Percentiles rank a stretch among this genome's conserved stretches.
Evolutionary conservation across 1,140 invertebrate species (phyloP).

Genomic region (Dinoponera quadriceps): DNA sequence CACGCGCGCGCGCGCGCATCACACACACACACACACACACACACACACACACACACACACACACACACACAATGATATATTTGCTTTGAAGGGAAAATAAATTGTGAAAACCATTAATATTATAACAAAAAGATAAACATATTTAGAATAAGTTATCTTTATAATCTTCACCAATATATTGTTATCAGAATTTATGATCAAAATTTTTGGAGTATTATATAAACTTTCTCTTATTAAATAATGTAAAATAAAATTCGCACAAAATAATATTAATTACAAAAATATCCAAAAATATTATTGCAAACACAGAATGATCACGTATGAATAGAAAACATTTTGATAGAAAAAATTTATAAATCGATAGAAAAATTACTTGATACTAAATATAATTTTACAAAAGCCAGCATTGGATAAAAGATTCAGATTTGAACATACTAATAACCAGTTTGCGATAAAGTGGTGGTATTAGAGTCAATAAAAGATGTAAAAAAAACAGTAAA

Average conservation of each 20-base stretch:
- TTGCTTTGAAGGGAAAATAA: slow-evolving; percentile 3
- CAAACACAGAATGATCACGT: background rate
- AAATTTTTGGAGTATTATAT: slow-evolving; percentile 65
- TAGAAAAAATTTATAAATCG: too few relatives aligned
- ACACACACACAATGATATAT: background rate
- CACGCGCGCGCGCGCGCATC: too few relatives aligned
- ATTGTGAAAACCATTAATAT: slow-evolving; percentile 35
- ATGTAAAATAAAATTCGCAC: background rate
- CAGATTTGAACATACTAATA: slow-evolving; percentile 66
- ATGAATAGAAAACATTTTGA: background rate
- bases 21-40: too few relatives aligned
- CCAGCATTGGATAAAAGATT: slow-evolving; percentile 67
- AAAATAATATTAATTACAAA: background rate
- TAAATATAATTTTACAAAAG: slow-evolving; percentile 25
- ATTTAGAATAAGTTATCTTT: slow-evolving; percentile 37
- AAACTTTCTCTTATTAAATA: slow-evolving; percentile 2
- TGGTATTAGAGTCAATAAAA: slow-evolving; percentile 25
- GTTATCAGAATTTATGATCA: slow-evolving; percentile 57
- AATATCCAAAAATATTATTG: background rate
- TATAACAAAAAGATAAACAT: slow-evolving; percentile 4
- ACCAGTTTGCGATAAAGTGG: slow-evolving; percentile 30
- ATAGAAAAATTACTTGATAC: background rate
- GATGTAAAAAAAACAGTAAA: slow-evolving; percentile 25
- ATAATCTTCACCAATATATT: slow-evolving; percentile 26
- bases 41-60: too few relatives aligned